Conservation (phyloP, 2,888 invertebrate species). For the Oxycera nigricornis region DNA sequence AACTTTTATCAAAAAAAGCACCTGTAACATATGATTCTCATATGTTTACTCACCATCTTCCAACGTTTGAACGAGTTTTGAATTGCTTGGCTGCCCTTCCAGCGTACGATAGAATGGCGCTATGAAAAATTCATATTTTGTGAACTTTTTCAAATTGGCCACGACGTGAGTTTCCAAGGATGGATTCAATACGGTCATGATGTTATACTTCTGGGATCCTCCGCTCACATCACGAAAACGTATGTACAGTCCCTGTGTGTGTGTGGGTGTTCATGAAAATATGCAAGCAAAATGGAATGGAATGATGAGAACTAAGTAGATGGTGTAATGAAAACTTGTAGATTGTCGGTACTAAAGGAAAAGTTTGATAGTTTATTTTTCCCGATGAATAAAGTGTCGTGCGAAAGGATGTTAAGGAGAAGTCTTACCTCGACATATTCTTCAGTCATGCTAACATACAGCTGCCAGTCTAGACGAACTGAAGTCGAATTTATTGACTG, state of each 20-base stretch:
- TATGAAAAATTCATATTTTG: constrained; percentile 86
- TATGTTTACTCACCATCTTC: constrained; percentile 73
- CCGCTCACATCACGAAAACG: constrained; percentile 71
- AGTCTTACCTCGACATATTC: constrained; percentile 61
- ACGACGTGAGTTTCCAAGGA: constrained; percentile 72
- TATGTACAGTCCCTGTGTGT: constrained; percentile 70
- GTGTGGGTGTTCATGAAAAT: not conserved
- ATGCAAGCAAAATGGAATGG: constrained; percentile 13
- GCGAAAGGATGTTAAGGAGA: too few species aligned
- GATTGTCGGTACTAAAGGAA: not conserved
- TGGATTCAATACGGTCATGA: constrained; percentile 69
- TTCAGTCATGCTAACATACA: constrained; percentile 60
- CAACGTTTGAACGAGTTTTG: constrained; percentile 81
- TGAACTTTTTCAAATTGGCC: constrained; percentile 77
- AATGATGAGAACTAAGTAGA: constrained; percentile 19
- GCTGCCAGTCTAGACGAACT: constrained; percentile 65
- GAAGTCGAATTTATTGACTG: constrained; percentile 66
- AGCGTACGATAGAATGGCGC: constrained; percentile 85
- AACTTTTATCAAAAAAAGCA: too few species aligned
- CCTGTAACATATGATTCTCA: not conserved
- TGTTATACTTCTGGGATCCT: constrained; percentile 69
- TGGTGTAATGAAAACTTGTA: constrained; percentile 17
- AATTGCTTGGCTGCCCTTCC: constrained; percentile 93
- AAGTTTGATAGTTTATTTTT: constrained; percentile 7
- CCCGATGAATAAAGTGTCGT: not conserved